A percentile compares a stretch with the other conserved stretches of the same genome.
Conservation (phyloP, 1,140 invertebrate genomes). For the Calliphora vicina region DNA sequence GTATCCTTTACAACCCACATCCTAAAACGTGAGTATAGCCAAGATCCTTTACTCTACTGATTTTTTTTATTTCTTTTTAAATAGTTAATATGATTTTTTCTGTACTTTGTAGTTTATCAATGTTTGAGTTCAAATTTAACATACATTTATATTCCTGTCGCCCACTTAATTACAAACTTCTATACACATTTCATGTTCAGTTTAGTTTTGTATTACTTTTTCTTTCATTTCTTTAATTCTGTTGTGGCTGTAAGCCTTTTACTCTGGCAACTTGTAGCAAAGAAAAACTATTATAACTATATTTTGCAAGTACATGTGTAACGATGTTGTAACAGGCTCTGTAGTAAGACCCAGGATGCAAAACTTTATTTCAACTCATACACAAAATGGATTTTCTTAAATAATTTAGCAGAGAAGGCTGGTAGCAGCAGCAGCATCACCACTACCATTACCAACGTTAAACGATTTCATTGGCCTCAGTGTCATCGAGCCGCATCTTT, state of each 20-base stretch:
- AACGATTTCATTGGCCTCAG: neutral
- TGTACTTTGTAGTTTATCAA: neutral
- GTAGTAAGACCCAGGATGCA: neutral
- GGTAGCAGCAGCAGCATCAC: neutral
- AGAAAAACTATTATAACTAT: constrained; percentile 7
- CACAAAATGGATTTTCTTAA: neutral
- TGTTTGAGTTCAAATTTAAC: constrained; percentile 19
- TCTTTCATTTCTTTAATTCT: too few relatives aligned
- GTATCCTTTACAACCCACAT: neutral
- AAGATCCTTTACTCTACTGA: neutral
- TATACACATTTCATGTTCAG: constrained; percentile 22
- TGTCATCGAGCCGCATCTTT: neutral
- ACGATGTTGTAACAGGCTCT: neutral
- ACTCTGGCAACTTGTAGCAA: neutral
- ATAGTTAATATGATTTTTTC: neutral
- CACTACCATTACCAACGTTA: neutral
- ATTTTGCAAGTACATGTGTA: constrained; percentile 18
- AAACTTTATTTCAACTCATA: neutral
- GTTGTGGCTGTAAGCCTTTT: neutral
- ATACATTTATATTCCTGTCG: constrained; percentile 27
- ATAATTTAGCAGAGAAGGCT: neutral
- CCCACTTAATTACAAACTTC: constrained; percentile 30
- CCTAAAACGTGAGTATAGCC: neutral
- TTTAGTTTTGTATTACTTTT: neutral
- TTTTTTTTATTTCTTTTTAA: neutral